Conservation (phyloP, 2,113 vertebrate genomes). For the Phylloscopus trochiloides region DNA sequence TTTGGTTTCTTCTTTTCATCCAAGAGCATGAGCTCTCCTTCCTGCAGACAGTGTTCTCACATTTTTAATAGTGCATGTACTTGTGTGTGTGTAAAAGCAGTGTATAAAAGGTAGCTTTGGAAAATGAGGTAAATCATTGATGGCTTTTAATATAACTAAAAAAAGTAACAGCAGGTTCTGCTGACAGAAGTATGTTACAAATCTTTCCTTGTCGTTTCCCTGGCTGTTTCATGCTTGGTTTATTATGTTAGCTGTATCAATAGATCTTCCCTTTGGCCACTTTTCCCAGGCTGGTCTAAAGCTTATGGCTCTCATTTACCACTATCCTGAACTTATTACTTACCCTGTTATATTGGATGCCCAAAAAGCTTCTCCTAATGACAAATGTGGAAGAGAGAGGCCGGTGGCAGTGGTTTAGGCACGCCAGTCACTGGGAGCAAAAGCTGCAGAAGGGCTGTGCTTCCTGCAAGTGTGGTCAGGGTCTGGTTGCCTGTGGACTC, state of each 20-base stretch:
- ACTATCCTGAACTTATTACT: background rate
- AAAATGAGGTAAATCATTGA: background rate
- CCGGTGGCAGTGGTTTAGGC: background rate
- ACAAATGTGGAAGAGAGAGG: background rate
- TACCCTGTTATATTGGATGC: background rate
- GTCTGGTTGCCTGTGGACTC: background rate
- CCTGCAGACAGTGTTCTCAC: background rate
- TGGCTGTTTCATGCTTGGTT: slow-evolving; percentile 25
- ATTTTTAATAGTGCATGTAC: background rate
- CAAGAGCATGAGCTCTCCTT: background rate
- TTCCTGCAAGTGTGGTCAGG: background rate
- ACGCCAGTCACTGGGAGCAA: fast-evolving
- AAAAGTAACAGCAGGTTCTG: background rate
- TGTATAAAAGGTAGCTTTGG: background rate
- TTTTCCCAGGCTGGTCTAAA: background rate
- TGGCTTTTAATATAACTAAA: background rate
- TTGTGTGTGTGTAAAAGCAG: background rate
- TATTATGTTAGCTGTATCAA: background rate
- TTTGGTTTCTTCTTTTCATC: background rate
- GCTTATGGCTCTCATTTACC: slow-evolving; percentile 22
- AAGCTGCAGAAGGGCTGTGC: background rate
- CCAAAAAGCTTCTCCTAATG: background rate
- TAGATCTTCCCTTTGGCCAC: slow-evolving; percentile 29
- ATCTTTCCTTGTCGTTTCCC: background rate
- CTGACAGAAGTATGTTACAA: background rate